Evolutionary conservation across 2,888 invertebrate genomes (phyloP).

Genomic region (Micoletzkya japonica): DNA sequence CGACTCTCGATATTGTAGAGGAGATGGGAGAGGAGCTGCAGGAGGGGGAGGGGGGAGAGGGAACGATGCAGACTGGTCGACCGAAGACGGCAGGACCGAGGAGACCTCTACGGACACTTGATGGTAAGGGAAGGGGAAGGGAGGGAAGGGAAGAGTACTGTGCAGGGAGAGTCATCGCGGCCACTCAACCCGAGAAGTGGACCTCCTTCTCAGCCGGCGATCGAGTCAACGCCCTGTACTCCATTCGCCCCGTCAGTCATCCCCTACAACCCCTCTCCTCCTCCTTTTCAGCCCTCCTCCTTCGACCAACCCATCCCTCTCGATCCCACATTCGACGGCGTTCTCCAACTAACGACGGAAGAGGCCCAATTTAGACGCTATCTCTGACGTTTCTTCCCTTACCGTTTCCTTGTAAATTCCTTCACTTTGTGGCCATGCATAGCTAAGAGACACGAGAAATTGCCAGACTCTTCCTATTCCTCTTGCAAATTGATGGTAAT

Average conservation of each 20-base stretch:
- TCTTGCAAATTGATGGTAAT: too few relatives aligned
- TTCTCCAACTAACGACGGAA: slow-evolving; percentile 9
- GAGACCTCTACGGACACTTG: slow-evolving; percentile 20
- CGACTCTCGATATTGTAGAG: slow-evolving; percentile 17
- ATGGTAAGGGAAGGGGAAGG: slow-evolving; percentile 8
- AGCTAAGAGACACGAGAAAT: too few relatives aligned
- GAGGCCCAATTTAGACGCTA: too few relatives aligned
- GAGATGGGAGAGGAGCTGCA: slow-evolving; percentile 18
- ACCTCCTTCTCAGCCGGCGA: slow-evolving; percentile 19
- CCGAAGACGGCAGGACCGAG: slow-evolving; percentile 8
- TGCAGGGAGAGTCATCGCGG: slow-evolving; percentile 2
- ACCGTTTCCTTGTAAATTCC: too few relatives aligned
- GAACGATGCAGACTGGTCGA: not conserved
- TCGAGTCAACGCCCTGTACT: slow-evolving; percentile 14
- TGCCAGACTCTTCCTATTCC: too few relatives aligned
- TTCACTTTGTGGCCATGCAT: too few relatives aligned
- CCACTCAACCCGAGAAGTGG: not conserved
- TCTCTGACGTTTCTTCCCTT: too few relatives aligned
- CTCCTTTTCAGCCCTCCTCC: slow-evolving; percentile 20
- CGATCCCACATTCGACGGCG: slow-evolving; percentile 15
- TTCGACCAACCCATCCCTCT: slow-evolving; percentile 20
- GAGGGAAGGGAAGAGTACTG: not conserved
- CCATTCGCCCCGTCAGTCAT: slow-evolving; percentile 14
- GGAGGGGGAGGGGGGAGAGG: not conserved
- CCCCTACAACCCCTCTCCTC: not conserved